phyloP scores from a whole-genome alignment of 2,888 invertebrate genomes.

The Buathra laborator region DNA sequence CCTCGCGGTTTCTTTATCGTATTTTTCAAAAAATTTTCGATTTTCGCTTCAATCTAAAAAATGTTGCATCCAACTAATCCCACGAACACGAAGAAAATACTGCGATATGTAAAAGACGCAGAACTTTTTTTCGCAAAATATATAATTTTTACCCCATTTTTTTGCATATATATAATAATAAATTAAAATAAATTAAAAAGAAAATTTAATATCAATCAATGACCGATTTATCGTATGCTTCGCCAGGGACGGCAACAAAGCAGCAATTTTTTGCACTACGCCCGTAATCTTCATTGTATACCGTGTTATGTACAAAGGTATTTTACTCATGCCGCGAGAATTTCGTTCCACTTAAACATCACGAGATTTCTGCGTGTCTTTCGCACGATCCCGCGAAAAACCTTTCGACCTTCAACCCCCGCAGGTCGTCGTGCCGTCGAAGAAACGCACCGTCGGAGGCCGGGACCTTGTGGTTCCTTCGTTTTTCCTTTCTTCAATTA shows the following conservation, averaged over 20 bases:
- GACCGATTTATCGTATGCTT: too few relatives aligned
- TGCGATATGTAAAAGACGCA: too few relatives aligned
- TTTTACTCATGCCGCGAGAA: not conserved
- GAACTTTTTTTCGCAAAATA: not conserved
- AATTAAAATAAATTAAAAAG: too few relatives aligned
- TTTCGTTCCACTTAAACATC: constrained; percentile 4
- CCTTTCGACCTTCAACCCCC: constrained; percentile 27
- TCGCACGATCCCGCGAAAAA: constrained; percentile 34
- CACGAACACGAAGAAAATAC: too few relatives aligned
- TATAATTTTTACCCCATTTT: not conserved
- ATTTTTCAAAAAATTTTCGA: not conserved
- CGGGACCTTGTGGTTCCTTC: constrained; percentile 6
- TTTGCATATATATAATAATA: not conserved
- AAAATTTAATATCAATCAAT: too few relatives aligned
- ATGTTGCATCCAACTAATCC: too few relatives aligned
- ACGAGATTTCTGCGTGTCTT: constrained; percentile 35
- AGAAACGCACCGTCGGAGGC: constrained; percentile 47
- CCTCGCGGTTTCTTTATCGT: constrained; percentile 41
- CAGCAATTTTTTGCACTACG: not conserved
- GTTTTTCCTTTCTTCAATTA: constrained; percentile 65
- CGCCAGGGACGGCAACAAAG: too few relatives aligned
- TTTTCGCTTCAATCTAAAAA: too few relatives aligned
- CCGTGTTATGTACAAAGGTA: not conserved
- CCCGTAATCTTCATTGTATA: not conserved
- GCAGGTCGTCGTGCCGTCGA: constrained; percentile 26